These are phyloP conservation scores for Cyphomyrmex costatus DNA, from an alignment of 1,140 invertebrate genomes.

Conservation along the genomic window DNA sequence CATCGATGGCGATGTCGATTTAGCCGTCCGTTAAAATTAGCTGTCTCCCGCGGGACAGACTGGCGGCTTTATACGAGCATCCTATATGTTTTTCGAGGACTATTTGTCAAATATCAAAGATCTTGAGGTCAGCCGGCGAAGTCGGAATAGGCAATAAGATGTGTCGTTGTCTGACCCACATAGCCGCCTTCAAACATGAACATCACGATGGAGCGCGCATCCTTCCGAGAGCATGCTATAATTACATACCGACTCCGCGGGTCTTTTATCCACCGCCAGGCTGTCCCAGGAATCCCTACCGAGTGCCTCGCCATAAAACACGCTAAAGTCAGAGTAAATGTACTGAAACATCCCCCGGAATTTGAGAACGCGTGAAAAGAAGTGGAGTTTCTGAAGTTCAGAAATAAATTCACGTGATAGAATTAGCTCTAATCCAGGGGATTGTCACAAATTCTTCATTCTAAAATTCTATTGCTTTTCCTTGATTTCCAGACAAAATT, in stretches of 20 bases:
- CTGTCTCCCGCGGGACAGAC: slow-evolving; percentile 25
- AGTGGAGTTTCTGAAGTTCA: background rate
- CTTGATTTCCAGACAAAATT: too few relatives aligned
- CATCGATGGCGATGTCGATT: slow-evolving; percentile 26
- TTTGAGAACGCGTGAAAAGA: background rate
- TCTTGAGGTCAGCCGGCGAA: slow-evolving; percentile 23
- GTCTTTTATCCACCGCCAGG: slow-evolving; percentile 47
- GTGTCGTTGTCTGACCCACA: slow-evolving; percentile 70
- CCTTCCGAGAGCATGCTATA: slow-evolving; percentile 63
- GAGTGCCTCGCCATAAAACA: background rate
- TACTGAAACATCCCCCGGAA: background rate
- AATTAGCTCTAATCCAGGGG: slow-evolving; percentile 8
- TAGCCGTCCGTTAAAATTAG: slow-evolving; percentile 40
- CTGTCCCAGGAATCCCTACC: slow-evolving; percentile 10
- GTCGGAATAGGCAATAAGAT: slow-evolving; percentile 60
- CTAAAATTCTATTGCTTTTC: too few relatives aligned
- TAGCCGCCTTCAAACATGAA: slow-evolving; percentile 61
- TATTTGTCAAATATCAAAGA: slow-evolving; percentile 54
- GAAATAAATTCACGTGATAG: background rate
- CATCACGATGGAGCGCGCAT: slow-evolving; percentile 23
- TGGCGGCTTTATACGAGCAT: background rate
- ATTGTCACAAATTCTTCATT: too few relatives aligned
- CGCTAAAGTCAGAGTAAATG: background rate
- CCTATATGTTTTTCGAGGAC: slow-evolving; percentile 13
- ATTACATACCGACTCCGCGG: slow-evolving; percentile 61